phyloP scores from a whole-genome alignment of 2,113 vertebrate genomes.

The Centropus bengalensis region DNA sequence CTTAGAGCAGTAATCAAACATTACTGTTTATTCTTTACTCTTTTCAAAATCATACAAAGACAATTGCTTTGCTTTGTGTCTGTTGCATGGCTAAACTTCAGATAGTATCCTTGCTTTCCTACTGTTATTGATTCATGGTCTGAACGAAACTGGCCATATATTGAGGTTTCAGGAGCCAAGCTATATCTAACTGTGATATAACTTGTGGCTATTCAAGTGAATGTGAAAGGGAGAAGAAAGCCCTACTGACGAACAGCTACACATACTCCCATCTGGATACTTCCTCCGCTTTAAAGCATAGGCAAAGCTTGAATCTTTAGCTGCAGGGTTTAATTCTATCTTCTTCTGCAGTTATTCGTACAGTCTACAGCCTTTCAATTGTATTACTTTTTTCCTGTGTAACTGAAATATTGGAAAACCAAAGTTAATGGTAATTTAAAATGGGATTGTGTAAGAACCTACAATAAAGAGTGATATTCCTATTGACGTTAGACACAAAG shows the following conservation, averaged over 20 bases:
- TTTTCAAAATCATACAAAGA: background rate
- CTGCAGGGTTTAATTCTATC: background rate
- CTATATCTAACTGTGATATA: background rate
- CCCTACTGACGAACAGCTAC: background rate
- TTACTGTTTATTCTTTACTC: background rate
- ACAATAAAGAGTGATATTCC: background rate
- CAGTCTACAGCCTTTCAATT: background rate
- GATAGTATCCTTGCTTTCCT: background rate
- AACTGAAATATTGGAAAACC: background rate
- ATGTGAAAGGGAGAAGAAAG: background rate
- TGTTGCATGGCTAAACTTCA: background rate
- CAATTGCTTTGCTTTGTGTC: background rate
- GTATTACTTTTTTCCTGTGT: background rate
- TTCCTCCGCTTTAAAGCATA: constrained; percentile 6
- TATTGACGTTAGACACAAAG: background rate
- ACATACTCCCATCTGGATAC: background rate
- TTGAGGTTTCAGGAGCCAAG: background rate
- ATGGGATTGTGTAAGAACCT: background rate
- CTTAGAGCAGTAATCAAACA: background rate
- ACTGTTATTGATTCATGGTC: background rate
- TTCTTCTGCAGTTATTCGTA: background rate
- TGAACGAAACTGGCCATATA: background rate
- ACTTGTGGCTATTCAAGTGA: background rate
- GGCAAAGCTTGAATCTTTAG: background rate
- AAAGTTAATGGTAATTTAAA: background rate